A percentile compares a stretch with the other conserved stretches of the same genome.
phyloP scores from a whole-genome alignment of 2,113 vertebrate genomes.

The Sceloporus tristichus region DNA sequence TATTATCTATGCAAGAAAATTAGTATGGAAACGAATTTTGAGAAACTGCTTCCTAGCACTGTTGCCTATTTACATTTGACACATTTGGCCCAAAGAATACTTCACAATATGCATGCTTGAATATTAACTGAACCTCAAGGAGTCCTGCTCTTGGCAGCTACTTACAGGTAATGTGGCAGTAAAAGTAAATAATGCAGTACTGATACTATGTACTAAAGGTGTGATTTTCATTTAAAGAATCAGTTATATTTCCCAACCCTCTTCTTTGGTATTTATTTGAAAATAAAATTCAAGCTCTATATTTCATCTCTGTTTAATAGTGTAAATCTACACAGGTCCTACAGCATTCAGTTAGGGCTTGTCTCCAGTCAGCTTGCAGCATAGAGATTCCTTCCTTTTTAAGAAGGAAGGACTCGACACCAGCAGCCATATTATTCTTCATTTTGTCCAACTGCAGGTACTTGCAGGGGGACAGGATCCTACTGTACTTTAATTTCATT shows the following conservation, averaged over 20 bases:
- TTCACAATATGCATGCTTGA: neutral
- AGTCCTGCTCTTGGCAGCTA: neutral
- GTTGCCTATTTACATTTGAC: slow-evolving; percentile 21
- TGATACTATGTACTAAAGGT: neutral
- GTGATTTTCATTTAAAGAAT: neutral
- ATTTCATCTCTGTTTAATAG: too few species aligned
- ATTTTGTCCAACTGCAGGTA: too few species aligned
- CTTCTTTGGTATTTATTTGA: neutral
- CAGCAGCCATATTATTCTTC: too few species aligned
- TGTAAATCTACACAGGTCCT: too few species aligned
- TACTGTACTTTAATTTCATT: too few species aligned
- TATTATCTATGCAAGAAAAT: slow-evolving; percentile 37
- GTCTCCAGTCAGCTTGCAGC: too few species aligned
- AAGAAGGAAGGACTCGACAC: too few species aligned
- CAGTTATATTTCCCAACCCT: neutral
- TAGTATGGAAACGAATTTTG: neutral
- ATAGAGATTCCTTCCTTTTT: too few species aligned
- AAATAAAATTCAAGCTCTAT: neutral
- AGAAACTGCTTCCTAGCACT: slow-evolving; percentile 14
- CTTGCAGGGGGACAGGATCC: too few species aligned
- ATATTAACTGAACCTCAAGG: rapidly evolving
- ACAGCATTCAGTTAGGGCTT: too few species aligned
- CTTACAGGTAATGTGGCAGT: slow-evolving; percentile 44
- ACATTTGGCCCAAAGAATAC: neutral
- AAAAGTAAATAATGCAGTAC: neutral